Evolutionary conservation across 2,888 invertebrate genomes (phyloP).

Genomic region (Aleiodes testaceus): DNA sequence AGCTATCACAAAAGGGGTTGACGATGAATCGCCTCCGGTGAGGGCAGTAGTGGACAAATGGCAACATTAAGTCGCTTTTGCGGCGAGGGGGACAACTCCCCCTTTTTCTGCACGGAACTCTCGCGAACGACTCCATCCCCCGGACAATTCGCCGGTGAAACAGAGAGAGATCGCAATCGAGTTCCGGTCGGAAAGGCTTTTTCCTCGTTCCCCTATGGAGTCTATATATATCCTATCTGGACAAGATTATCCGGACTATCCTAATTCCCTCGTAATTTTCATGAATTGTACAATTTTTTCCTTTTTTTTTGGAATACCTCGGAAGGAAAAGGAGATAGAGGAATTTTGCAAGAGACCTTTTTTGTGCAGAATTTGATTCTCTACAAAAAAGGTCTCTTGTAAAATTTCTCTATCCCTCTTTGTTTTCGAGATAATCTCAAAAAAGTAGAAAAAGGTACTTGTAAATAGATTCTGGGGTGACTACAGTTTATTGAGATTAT

Average conservation of each 20-base stretch:
- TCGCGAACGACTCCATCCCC: constrained; percentile 38
- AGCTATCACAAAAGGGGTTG: constrained; percentile 56
- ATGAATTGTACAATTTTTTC: too few relatives aligned
- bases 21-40: constrained; percentile 68
- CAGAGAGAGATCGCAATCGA: constrained; percentile 65
- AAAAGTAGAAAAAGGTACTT: too few relatives aligned
- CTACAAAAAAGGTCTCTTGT: too few relatives aligned
- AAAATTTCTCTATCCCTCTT: too few relatives aligned
- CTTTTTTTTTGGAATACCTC: too few relatives aligned
- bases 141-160: constrained; percentile 37
- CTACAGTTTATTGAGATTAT: too few relatives aligned
- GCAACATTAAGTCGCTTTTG: constrained; percentile 70
- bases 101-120: constrained; percentile 34
- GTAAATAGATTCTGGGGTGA: too few relatives aligned
- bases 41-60: constrained; percentile 66
- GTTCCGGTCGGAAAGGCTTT: constrained; percentile 66
- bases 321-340: too few relatives aligned
- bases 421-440: too few relatives aligned
- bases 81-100: constrained; percentile 49
- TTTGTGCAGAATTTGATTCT: too few relatives aligned
- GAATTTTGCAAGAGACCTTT: too few relatives aligned
- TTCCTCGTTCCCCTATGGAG: constrained; percentile 36
- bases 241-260: constrained; percentile 37
- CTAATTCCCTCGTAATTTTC: constrained; percentile 28
- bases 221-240: constrained; percentile 34